Evolutionary conservation across 2,888 invertebrate genomes (phyloP), one percentile per base, ranked within the genome.

Genomic region (Silvanus unidentatus): DNA sequence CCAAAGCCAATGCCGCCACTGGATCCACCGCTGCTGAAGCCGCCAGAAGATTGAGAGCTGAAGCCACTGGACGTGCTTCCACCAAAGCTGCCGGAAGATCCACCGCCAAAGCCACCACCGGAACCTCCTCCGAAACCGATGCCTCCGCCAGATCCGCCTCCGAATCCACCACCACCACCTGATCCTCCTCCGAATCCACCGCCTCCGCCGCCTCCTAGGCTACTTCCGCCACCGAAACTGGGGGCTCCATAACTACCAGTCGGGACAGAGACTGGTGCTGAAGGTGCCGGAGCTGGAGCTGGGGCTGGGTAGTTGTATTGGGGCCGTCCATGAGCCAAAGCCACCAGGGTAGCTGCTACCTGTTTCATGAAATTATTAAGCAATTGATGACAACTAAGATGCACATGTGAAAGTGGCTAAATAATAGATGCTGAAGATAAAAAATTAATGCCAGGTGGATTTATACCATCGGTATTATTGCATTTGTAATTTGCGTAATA

Each of bases 301-400:
- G 65, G 60, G 55, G 68, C 71, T 76, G 78, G 68, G 69, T 79
- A 79, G 60, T 78, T 79, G 63, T 79, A 79, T 69, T 80, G 79
- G 66, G 80, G 80, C 49, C 77, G 73, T 45, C 77, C 78, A 66
- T 77, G 75, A 64, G 76, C 76, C 66, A 77, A 71, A 45, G 77
- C 75, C 71, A 77, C 73, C 53, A 79, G 50, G 37, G 63, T 54
- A 45, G 64, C 57, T 41, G 58, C 49, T 40, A 67, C 58, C 69
- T 69, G 11, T 37, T 42, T 12, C 16, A 9, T 12, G 28, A 37
- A 11, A 40, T n/a, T 5, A 37, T 40, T 40, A 35, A 3, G 2
- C 14, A 37, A 38, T 11, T 27, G 42, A 10, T 10, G 28, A 8
- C 8, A 28, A 8, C 8, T 10, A 8, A 28, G 28, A 28, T 28